phyloP scores from a whole-genome alignment of 2,113 vertebrate genomes.

The Pica pica region DNA sequence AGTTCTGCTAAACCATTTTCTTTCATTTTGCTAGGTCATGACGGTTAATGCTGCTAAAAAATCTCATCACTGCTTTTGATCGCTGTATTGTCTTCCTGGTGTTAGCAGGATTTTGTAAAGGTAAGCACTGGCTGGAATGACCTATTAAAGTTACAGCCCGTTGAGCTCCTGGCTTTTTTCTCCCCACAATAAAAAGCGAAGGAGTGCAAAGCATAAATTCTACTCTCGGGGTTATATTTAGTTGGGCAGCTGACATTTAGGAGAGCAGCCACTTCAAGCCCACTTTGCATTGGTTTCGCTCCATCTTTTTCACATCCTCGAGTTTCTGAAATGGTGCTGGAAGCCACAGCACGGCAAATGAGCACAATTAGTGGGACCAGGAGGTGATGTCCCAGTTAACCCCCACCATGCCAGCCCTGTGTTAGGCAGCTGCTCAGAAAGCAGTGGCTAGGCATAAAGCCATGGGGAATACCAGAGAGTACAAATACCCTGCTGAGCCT shows the following conservation, averaged over 20 bases:
- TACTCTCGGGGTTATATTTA: constrained; percentile 68
- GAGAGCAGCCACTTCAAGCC: constrained; percentile 43
- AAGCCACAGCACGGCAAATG: constrained; percentile 29
- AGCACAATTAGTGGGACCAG: constrained; percentile 5
- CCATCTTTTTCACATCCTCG: constrained; percentile 54
- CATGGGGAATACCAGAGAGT: neutral
- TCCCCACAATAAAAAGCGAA: constrained; percentile 70
- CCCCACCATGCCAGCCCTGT: neutral
- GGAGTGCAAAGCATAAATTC: constrained; percentile 70
- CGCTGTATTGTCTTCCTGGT: constrained; percentile 74
- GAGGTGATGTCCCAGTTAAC: constrained; percentile 20
- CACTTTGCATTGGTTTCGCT: constrained; percentile 45
- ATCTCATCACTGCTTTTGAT: constrained; percentile 86
- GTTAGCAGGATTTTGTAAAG: constrained; percentile 77
- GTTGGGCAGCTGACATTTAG: constrained; percentile 63
- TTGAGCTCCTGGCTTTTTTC: constrained; percentile 50
- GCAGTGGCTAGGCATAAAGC: neutral
- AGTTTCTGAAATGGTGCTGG: constrained; percentile 5
- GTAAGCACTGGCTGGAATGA: constrained; percentile 78
- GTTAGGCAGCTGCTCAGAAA: neutral
- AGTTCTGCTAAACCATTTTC: constrained; percentile 99
- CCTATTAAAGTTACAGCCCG: constrained; percentile 77
- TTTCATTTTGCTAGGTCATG: constrained; percentile 90
- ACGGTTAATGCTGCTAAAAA: constrained; percentile 95
- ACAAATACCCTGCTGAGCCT: neutral